A percentile compares a stretch with the other conserved stretches of the same genome.
Evolutionary conservation across 2,888 invertebrate species (phyloP).

Genomic region (Drosophila fulvimacula): DNA sequence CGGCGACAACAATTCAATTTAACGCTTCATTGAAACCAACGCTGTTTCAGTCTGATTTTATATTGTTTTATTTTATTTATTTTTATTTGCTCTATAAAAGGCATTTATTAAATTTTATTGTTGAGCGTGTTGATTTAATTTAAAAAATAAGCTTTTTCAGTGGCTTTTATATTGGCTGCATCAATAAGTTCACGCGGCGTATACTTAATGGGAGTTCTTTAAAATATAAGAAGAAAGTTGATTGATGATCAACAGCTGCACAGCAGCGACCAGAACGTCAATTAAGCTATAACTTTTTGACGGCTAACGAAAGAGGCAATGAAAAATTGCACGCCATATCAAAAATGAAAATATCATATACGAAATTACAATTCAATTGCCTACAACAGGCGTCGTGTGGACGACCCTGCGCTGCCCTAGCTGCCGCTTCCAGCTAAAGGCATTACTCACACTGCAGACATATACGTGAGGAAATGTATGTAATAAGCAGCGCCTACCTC

Average conservation of each 20-base stretch:
- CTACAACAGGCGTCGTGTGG: constrained; percentile 46
- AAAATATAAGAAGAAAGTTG: constrained; percentile 25
- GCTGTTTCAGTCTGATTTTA: constrained; percentile 36
- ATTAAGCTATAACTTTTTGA: constrained; percentile 26
- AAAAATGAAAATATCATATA: constrained; percentile 53
- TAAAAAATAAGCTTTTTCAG: constrained; percentile 6
- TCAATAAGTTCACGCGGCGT: constrained; percentile 12
- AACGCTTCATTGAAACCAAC: constrained; percentile 66
- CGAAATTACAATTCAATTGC: constrained; percentile 72
- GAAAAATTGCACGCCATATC: constrained; percentile 29
- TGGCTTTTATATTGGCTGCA: constrained; percentile 6
- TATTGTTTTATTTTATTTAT: constrained; percentile 21
- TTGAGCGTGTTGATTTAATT: constrained; percentile 33
- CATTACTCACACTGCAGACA: constrained; percentile 26
- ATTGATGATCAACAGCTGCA: constrained; percentile 51
- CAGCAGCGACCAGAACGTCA: constrained; percentile 6
- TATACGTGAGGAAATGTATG: constrained; percentile 53
- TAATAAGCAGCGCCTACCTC: constrained; percentile 61
- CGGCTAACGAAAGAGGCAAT: constrained; percentile 22
- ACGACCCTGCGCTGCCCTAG: background rate
- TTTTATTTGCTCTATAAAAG: constrained; percentile 4
- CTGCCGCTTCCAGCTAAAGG: constrained; percentile 43
- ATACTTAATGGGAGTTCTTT: constrained; percentile 31
- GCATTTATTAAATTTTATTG: constrained; percentile 28
- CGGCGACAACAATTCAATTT: constrained; percentile 76